Conservation (phyloP, 2,113 vertebrate genomes). For the Limanda limanda region DNA sequence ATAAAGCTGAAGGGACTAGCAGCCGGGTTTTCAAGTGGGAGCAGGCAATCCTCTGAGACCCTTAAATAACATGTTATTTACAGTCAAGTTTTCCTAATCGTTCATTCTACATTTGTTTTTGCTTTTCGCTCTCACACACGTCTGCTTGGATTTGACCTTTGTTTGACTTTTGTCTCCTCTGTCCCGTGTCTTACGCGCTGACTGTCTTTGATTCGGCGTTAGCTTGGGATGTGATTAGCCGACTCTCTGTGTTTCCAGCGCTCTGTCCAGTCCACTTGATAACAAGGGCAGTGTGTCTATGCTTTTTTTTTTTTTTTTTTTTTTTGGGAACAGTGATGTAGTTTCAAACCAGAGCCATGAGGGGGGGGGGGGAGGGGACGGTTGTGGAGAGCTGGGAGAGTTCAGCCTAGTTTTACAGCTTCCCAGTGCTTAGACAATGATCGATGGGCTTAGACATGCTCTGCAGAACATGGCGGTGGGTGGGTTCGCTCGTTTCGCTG, state of each 20-base stretch:
- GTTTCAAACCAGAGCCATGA: constrained; percentile 31
- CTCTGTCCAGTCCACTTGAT: constrained; percentile 56
- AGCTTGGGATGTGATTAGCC: constrained; percentile 7
- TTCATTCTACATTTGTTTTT: neutral
- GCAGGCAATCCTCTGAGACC: too few species aligned
- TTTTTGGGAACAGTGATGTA: constrained; percentile 22
- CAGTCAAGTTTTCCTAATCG: too few species aligned
- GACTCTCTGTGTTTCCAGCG: constrained; percentile 19
- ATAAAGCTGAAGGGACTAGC: constrained; percentile 28
- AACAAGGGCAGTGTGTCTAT: constrained; percentile 54
- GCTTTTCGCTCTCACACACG: neutral
- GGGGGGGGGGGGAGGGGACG: constrained; percentile 41
- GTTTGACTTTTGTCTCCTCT: constrained; percentile 18
- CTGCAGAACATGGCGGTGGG: constrained; percentile 60
- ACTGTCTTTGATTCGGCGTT: neutral
- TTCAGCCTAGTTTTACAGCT: constrained; percentile 63
- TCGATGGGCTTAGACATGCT: constrained; percentile 75
- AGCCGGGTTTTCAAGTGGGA: neutral
- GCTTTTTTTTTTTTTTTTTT: neutral
- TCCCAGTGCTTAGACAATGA: constrained; percentile 60
- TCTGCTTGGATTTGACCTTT: constrained; percentile 7
- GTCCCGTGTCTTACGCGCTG: constrained; percentile 1
- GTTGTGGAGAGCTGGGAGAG: constrained; percentile 39
- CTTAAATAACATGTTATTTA: too few species aligned
- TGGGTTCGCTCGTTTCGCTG: constrained; percentile 52